These are phyloP conservation scores for Esox masquinongy DNA, from an alignment of 2,797 vertebrate species.

Conservation along the genomic window DNA sequence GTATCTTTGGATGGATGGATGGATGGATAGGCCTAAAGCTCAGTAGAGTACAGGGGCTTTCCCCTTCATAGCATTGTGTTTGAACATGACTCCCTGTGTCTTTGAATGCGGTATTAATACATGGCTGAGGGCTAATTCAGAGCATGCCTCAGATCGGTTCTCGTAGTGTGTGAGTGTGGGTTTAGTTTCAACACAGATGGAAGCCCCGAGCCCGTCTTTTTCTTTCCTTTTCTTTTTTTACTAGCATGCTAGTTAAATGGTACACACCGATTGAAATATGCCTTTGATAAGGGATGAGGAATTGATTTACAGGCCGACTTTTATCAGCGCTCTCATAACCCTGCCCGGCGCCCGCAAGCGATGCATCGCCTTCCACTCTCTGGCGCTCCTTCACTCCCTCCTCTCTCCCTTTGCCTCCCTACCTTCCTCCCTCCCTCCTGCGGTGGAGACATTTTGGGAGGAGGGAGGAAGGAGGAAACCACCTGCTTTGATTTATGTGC, in stretches of 20 bases:
- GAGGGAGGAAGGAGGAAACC: slow-evolving; percentile 58
- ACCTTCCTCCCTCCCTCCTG: slow-evolving; percentile 34
- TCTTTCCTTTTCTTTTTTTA: slow-evolving; percentile 52
- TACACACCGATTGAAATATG: slow-evolving; percentile 71
- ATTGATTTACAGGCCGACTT: slow-evolving; percentile 77
- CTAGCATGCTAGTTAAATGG: slow-evolving; percentile 72
- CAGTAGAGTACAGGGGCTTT: slow-evolving; percentile 64
- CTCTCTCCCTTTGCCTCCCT: slow-evolving; percentile 18
- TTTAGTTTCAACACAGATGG: slow-evolving; percentile 39
- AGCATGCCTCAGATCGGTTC: slow-evolving; percentile 67
- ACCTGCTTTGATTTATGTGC: slow-evolving; percentile 78
- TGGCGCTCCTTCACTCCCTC: no score
- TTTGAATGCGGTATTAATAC: slow-evolving; percentile 72
- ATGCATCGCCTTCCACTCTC: no score
- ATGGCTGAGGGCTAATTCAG: slow-evolving; percentile 72
- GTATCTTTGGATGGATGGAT: slow-evolving; percentile 52
- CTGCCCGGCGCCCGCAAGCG: slow-evolving; percentile 59
- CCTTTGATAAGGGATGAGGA: slow-evolving; percentile 74
- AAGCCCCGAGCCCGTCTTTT: slow-evolving; percentile 9
- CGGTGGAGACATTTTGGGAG: slow-evolving; percentile 42
- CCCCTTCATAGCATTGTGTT: slow-evolving; percentile 69
- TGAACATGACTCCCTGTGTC: slow-evolving; percentile 74
- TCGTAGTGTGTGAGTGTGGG: slow-evolving; percentile 34
- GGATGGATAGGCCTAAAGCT: slow-evolving; percentile 50
- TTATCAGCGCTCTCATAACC: slow-evolving; percentile 72